Evolutionary conservation across 2,113 vertebrate genomes (phyloP).

Genomic region (Forbesichthys agassizii): DNA sequence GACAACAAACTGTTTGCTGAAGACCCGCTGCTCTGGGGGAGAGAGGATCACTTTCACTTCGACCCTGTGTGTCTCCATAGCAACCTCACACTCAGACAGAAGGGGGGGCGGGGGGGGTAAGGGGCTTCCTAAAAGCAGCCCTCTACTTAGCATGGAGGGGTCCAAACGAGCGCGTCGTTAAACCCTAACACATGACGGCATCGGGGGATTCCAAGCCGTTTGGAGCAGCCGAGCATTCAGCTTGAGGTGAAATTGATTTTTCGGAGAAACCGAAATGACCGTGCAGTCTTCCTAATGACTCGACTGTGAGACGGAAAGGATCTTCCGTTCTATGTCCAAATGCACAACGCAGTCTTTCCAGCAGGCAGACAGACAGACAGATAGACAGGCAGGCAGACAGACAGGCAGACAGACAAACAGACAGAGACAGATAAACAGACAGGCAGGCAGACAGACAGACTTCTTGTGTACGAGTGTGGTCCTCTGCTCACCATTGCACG

Average conservation of each 20-base stretch:
- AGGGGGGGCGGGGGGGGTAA: slow-evolving; percentile 47
- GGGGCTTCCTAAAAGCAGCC: slow-evolving; percentile 41
- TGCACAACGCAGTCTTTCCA: slow-evolving; percentile 49
- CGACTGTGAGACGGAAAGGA: slow-evolving; percentile 70
- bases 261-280: slow-evolving; percentile 66
- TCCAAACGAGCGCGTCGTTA: slow-evolving; percentile 70
- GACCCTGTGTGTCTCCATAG: slow-evolving; percentile 63
- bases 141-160: slow-evolving; percentile 46
- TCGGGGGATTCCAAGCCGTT: slow-evolving; percentile 61
- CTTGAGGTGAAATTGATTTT: slow-evolving; percentile 66
- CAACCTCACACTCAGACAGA: slow-evolving; percentile 59
- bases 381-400: no score
- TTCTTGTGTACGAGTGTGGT: slow-evolving; percentile 51
- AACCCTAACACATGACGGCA: slow-evolving; percentile 71
- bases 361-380: slow-evolving; percentile 31
- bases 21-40: slow-evolving; percentile 62
- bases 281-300: slow-evolving; percentile 71
- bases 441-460: no score
- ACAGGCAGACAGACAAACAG: no score
- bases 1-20: background rate
- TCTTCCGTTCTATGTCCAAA: slow-evolving; percentile 60
- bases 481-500: background rate
- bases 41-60: slow-evolving; percentile 69
- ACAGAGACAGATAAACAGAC: no score
- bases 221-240: slow-evolving; percentile 56